Evolutionary conservation across 2,888 invertebrate genomes (phyloP).

Genomic region (Osmoderma eremita): DNA sequence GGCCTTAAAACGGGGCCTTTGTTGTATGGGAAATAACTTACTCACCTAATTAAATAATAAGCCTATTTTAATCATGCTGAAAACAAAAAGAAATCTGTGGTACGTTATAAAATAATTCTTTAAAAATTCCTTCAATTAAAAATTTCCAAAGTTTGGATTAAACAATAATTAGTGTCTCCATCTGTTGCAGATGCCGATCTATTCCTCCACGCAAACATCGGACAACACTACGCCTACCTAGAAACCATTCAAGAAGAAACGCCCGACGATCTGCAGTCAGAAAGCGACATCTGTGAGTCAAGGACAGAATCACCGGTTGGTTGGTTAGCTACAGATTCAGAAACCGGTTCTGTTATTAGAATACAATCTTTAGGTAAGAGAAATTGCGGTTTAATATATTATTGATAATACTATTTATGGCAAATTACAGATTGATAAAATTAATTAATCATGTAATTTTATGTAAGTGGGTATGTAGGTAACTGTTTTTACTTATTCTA

Average conservation of each 20-base stretch:
- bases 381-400: not conserved
- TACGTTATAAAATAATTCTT: too few relatives aligned
- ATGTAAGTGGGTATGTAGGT: too few relatives aligned
- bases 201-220: conserved; percentile 60
- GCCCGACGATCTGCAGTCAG: conserved; percentile 83
- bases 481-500: too few relatives aligned
- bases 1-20: too few relatives aligned
- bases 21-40: too few relatives aligned
- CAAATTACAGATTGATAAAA: not conserved
- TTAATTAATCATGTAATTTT: too few relatives aligned
- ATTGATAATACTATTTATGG: not conserved
- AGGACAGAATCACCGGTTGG: conserved; percentile 59
- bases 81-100: too few relatives aligned
- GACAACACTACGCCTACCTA: conserved; percentile 75
- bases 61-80: too few relatives aligned
- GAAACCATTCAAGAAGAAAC: conserved; percentile 92
- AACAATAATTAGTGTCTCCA: too few relatives aligned
- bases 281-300: conserved; percentile 70
- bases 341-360: conserved; percentile 83
- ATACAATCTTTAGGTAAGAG: conserved; percentile 66
- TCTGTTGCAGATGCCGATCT: conserved; percentile 63
- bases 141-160: too few relatives aligned
- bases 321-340: conserved; percentile 74
- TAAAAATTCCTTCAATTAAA: too few relatives aligned
- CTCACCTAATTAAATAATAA: too few relatives aligned